Evolutionary conservation across 2,797 vertebrate genomes (phyloP).

Genomic region (Mus minutoides): DNA sequence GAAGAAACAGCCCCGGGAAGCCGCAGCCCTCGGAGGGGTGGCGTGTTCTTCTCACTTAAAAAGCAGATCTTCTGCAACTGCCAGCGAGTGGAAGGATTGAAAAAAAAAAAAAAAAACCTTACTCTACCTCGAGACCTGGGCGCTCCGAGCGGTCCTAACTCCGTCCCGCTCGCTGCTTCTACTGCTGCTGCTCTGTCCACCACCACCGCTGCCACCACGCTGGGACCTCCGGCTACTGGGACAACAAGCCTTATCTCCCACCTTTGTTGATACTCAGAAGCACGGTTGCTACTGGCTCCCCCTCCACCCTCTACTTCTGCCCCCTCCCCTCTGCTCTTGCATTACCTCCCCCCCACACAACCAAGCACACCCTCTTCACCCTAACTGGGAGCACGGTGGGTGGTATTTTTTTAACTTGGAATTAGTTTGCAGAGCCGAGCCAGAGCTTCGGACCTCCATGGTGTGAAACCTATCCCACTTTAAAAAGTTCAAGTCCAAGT

Average conservation of each 20-base stretch:
- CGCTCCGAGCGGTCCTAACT: slow-evolving; percentile 94
- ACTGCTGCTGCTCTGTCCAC: not conserved
- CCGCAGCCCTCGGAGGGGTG: slow-evolving; percentile 79
- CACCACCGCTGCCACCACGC: not conserved
- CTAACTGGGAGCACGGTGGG: not conserved
- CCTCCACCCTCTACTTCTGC: not conserved
- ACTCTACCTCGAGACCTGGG: slow-evolving; percentile 85
- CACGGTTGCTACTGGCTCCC: not conserved
- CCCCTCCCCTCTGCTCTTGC: not conserved
- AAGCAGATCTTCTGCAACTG: slow-evolving; percentile 89
- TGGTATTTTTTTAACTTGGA: not conserved
- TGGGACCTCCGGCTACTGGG: not conserved
- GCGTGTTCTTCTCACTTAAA: slow-evolving; percentile 85
- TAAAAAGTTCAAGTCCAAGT: slow-evolving; percentile 60
- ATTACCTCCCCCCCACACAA: not conserved
- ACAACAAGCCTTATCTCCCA: not conserved
- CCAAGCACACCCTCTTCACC: not conserved
- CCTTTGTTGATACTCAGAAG: not conserved
- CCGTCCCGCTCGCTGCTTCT: slow-evolving; percentile 68
- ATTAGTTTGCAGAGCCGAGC: not conserved
- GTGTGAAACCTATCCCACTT: slow-evolving; percentile 12
- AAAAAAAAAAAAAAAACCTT: slow-evolving; percentile 84
- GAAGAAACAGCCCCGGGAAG: slow-evolving; percentile 54
- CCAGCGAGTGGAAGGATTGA: slow-evolving; percentile 88
- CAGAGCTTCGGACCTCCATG: not conserved